These are phyloP conservation scores for Agonum fuliginosum DNA, from an alignment of 2,888 invertebrate species.

Conservation along the genomic window DNA sequence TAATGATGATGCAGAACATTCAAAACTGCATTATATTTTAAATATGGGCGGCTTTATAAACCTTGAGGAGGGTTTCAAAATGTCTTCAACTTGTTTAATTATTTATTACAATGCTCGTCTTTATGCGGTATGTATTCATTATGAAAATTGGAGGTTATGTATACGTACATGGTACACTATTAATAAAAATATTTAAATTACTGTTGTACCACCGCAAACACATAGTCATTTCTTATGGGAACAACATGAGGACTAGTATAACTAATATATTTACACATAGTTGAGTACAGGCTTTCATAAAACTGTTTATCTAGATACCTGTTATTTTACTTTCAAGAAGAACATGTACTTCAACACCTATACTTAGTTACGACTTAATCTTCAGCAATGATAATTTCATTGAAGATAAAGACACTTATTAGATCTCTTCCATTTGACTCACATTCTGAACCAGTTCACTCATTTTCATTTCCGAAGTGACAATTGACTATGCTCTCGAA, in stretches of 20 bases:
- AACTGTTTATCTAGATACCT: not conserved
- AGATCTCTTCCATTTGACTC: too few relatives aligned
- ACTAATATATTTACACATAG: not conserved
- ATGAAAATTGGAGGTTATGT: constrained; percentile 31
- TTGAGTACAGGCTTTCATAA: not conserved
- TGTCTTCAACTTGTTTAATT: constrained; percentile 35
- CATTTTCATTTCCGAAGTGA: too few relatives aligned
- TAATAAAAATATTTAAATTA: constrained; percentile 48
- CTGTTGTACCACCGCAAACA: constrained; percentile 1
- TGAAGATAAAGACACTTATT: too few relatives aligned
- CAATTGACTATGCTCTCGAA: not conserved
- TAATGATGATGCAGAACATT: constrained; percentile 6
- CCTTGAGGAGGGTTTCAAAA: constrained; percentile 9
- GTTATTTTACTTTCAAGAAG: not conserved
- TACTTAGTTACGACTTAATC: constrained; percentile 16
- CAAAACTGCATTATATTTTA: constrained; percentile 1
- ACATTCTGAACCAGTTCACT: too few relatives aligned
- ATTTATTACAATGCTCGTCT: constrained; percentile 7
- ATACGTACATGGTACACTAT: constrained; percentile 8
- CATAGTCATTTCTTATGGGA: constrained; percentile 13
- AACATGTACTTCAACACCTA: not conserved
- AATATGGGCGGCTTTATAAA: not conserved
- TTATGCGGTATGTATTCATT: constrained; percentile 17
- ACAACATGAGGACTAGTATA: not conserved
- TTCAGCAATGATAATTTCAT: not conserved